Base-by-base conservation (phyloP, 2,113 vertebrate species). In the Helogale parvula region DNA sequence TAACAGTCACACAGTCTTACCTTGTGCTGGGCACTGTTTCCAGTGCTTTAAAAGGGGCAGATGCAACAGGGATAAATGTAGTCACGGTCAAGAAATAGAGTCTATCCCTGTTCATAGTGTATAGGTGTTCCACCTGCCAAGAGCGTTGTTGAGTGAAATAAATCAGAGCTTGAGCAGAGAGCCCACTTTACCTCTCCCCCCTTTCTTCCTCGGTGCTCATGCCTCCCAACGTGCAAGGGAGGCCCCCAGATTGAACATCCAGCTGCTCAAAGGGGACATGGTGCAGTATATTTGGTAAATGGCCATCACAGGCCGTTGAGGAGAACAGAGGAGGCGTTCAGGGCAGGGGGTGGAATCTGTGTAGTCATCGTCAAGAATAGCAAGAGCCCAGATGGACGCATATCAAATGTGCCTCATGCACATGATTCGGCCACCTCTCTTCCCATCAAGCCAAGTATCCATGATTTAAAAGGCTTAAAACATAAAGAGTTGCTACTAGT, bases 251-350 rank as follows among this genome's bases (percentile, higher is more conserved):
- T 2, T n/a, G 33, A 65, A 21, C 33, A 45, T 57, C 52, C 21
- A 72, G 57, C 17, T 69, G 57, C 97, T 79, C n/a, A 11, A 50
- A 68, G 83, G 52, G 52, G 47, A 88, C 38, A 57, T 8, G 15
- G 27, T n/a, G 35, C 41, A 11, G 7, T 29, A 11, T 87, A 9
- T 72, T 79, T 94, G 96, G 90, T 80, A 96, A 94, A 63, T 69
- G 66, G 54, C 41, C 35, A 45, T 54, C 47, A 81, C 4, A 23
- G 54, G 54, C 27, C 85, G 97, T 68, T 54, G 38, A 93, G 81
- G 29, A 95, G 85, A 97, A 90, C 69, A 97, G 93, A 96, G 91
- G 94, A 94, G 85, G 91, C 85, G 81, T 95, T 74, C 29, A 3
- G 72, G 91, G 45, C 66, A 66, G 88, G 66, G 88, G 90, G 91